Conservation (phyloP, 2,797 vertebrate genomes). For the Brachyalestes nurse region DNA sequence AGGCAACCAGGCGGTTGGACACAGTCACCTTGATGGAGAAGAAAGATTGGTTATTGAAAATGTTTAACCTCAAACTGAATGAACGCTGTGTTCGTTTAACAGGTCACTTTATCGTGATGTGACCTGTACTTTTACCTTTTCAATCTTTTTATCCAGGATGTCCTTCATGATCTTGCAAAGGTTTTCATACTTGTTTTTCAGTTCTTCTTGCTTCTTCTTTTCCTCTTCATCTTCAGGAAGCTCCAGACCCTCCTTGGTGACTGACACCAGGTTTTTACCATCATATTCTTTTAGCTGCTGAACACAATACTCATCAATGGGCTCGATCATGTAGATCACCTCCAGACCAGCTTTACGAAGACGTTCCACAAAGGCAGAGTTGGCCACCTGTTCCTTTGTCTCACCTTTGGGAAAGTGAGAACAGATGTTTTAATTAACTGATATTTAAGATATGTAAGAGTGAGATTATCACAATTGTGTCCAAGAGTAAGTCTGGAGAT, state of each 20-base stretch:
- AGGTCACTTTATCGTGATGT: no score
- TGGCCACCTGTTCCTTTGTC: conserved; percentile 97
- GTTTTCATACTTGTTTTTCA: conserved; percentile 90
- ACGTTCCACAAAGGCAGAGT: conserved; percentile 95
- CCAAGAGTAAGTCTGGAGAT: accelerated
- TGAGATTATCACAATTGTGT: neutral
- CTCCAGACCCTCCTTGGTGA: conserved; percentile 95
- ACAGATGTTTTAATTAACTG: neutral
- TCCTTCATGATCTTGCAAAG: conserved; percentile 98
- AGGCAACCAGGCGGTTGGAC: conserved; percentile 91
- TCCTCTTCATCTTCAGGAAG: conserved; percentile 96
- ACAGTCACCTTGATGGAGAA: conserved; percentile 81
- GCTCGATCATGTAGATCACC: conserved; percentile 98
- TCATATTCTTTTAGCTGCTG: conserved; percentile 96
- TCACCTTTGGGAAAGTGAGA: conserved; percentile 79
- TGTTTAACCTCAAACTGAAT: neutral
- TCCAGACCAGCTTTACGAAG: conserved; percentile 93
- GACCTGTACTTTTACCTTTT: conserved; percentile 81
- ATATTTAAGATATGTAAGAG: neutral
- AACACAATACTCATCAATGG: conserved; percentile 96
- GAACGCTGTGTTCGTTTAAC: neutral
- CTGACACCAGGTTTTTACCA: conserved; percentile 92
- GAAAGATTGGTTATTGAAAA: conserved; percentile 15
- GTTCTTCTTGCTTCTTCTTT: conserved; percentile 92
- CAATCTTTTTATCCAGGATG: conserved; percentile 94